These are phyloP conservation scores for Bacillus rossius DNA, from an alignment of 1,140 invertebrate genomes.

Conservation along the genomic window DNA sequence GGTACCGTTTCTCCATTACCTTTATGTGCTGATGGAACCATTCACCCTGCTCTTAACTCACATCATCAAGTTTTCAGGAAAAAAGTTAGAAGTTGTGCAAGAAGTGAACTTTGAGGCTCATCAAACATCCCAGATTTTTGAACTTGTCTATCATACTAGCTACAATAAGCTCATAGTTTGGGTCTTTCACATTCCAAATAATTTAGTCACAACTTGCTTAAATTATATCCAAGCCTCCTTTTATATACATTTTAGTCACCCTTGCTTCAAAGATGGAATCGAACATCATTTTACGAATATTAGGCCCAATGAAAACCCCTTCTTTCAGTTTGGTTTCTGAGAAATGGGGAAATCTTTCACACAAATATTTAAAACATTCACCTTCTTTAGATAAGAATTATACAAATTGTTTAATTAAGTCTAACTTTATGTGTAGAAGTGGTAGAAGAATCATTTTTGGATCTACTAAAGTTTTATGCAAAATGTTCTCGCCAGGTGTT, in stretches of 20 bases:
- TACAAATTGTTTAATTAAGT: conserved; percentile 33
- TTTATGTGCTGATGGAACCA: conserved; percentile 28
- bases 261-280: neutral
- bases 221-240: neutral
- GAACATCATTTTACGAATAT: neutral
- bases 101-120: conserved; percentile 37
- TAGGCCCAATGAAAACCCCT: neutral
- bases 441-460: conserved; percentile 16
- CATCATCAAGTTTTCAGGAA: conserved; percentile 31
- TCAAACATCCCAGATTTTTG: conserved; percentile 28
- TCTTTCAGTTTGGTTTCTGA: conserved; percentile 28
- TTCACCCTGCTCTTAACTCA: conserved; percentile 37
- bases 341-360: conserved; percentile 26
- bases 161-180: conserved; percentile 28
- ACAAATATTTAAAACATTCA: conserved; percentile 29
- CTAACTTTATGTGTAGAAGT: conserved; percentile 33
- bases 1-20: conserved; percentile 32
- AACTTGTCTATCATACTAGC: conserved; percentile 24
- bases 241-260: neutral
- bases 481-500: neutral
- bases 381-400: conserved; percentile 29
- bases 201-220: conserved; percentile 4
- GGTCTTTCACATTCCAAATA: conserved; percentile 26
- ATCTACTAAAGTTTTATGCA: neutral
- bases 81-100: conserved; percentile 34